Percentiles rank a stretch among this genome's conserved stretches.
phyloP scores from a whole-genome alignment of 2,797 vertebrate genomes.

The Micrastur ruficollis region DNA sequence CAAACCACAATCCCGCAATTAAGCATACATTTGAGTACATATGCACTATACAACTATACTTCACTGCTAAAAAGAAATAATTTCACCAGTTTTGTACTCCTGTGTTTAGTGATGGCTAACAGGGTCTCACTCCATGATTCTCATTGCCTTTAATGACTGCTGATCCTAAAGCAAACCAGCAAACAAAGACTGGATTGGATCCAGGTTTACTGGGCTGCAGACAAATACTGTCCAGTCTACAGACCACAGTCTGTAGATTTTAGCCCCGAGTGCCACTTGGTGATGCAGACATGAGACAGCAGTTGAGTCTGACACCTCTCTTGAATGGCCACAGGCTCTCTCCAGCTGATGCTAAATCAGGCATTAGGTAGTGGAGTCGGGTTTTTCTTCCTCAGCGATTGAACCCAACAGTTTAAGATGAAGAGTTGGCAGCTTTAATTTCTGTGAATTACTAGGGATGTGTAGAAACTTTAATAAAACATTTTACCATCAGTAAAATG shows the following conservation, averaged over 20 bases:
- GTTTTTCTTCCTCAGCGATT: background rate
- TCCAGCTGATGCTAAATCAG: background rate
- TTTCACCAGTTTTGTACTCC: background rate
- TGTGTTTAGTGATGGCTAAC: background rate
- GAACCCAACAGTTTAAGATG: background rate
- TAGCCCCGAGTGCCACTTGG: background rate
- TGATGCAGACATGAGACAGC: background rate
- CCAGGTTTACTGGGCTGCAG: background rate
- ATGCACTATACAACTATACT: background rate
- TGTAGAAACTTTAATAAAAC: background rate
- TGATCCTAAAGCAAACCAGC: background rate
- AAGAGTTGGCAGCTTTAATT: background rate
- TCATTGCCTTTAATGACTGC: background rate
- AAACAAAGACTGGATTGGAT: background rate
- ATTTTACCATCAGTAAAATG: background rate
- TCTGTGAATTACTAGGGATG: background rate
- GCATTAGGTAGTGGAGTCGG: background rate
- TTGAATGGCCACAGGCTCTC: background rate
- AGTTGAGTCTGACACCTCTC: background rate
- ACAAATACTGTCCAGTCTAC: background rate
- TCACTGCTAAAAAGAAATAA: background rate
- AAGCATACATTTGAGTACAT: background rate
- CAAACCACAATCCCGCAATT: conserved; percentile 41
- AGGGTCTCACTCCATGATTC: background rate
- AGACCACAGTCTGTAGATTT: background rate